A percentile compares a stretch with the other conserved stretches of the same genome.
phyloP scores from a whole-genome alignment of 2,113 vertebrate genomes.

The Brienomyrus brachyistius region DNA sequence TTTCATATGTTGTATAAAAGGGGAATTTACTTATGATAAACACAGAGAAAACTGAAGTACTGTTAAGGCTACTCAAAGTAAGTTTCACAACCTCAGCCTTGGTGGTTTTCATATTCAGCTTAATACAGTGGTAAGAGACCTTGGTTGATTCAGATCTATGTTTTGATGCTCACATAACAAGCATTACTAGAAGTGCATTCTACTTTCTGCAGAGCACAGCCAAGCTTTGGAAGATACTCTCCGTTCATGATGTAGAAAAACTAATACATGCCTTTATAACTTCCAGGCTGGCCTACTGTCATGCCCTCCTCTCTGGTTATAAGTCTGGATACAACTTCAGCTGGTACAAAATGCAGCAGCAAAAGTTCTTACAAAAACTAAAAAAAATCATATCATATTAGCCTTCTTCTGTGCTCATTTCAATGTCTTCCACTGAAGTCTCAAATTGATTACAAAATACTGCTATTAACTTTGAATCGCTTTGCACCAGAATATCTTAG shows the following conservation, averaged over 20 bases:
- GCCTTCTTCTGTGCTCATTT: not conserved
- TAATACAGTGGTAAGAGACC: not conserved
- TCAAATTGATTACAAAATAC: not conserved
- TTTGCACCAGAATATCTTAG: not conserved
- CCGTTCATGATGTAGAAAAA: not conserved
- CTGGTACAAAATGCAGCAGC: not conserved
- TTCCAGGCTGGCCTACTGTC: not conserved
- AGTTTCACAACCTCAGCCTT: not conserved
- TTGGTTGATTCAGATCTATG: not conserved
- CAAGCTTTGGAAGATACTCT: not conserved
- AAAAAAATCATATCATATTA: not conserved
- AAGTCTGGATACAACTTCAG: not conserved
- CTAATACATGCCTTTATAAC: not conserved
- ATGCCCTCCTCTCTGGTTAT: not conserved
- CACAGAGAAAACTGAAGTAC: not conserved
- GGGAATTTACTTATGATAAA: not conserved
- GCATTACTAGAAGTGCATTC: not conserved
- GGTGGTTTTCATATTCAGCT: not conserved
- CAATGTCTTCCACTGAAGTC: not conserved
- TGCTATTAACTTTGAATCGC: not conserved
- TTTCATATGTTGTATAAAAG: not conserved
- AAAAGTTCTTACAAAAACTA: not conserved
- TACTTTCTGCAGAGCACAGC: not conserved
- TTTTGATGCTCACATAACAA: not conserved
- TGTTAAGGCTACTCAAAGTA: not conserved